Evolutionary conservation across 2,888 invertebrate genomes (phyloP).

Genomic region (Tetragonula carbonaria): DNA sequence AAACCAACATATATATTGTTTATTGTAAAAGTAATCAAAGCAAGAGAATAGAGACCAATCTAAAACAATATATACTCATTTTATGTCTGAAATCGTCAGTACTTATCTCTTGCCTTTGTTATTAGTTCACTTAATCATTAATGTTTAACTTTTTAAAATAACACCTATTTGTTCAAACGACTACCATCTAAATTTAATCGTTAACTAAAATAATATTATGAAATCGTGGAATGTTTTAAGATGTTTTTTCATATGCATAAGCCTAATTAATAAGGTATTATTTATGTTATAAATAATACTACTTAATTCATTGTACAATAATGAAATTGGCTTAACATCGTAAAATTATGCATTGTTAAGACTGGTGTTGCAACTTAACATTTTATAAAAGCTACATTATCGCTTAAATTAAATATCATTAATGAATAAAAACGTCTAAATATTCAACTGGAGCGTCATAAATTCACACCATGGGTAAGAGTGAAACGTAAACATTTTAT

Average conservation of each 20-base stretch:
- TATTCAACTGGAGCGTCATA: conserved; percentile 22
- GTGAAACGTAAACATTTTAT: conserved; percentile 15
- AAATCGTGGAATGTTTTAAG: conserved; percentile 21
- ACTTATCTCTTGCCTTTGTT: conserved; percentile 16
- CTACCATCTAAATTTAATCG: neutral
- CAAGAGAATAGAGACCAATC: conserved; percentile 7
- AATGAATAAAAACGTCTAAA: conserved; percentile 22
- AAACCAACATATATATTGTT: conserved; percentile 38
- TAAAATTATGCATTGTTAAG: conserved; percentile 26
- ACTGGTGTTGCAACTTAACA: conserved; percentile 36
- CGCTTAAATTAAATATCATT: conserved; percentile 9
- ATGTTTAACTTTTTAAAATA: conserved; percentile 18
- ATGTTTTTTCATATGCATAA: conserved; percentile 25
- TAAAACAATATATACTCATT: conserved; percentile 25
- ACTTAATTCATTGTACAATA: conserved; percentile 23
- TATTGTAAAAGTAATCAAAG: conserved; percentile 30
- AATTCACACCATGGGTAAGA: conserved; percentile 24
- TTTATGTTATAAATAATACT: conserved; percentile 15
- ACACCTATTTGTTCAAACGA: neutral
- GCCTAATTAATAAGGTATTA: conserved; percentile 42
- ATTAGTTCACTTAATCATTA: conserved; percentile 10
- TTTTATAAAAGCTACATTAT: conserved; percentile 29
- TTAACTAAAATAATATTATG: neutral
- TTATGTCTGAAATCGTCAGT: conserved; percentile 15
- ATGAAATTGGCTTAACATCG: conserved; percentile 18